Base-by-base conservation (phyloP, 2,797 vertebrate genomes). In the Tamandua tetradactyla region DNA sequence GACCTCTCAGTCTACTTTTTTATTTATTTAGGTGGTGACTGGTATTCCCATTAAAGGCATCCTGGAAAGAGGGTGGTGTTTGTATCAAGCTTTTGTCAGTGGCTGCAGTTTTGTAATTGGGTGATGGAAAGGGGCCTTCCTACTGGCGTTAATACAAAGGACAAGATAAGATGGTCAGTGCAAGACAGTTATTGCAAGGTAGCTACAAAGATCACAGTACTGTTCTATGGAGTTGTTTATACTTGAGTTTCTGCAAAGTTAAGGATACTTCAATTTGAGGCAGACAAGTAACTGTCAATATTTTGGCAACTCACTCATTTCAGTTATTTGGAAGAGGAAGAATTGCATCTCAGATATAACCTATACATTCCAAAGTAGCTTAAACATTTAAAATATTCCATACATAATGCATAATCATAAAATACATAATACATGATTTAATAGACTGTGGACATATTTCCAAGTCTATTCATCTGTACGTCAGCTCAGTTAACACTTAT, bases 231-330 rank as follows among this genome's bases (percentile, higher is more conserved):
- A 44, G 12, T 66, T 74, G 32, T 68, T 64, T 52, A 42, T 30
- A 23, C 27, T 32, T 40, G 44, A 47, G 59, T 87, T 96, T 66
- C 42, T 92, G 7, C 47, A 66, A 44, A 88, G 55, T 20, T 44
- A 80, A 20, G 55, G 18, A 68, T 76, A 72, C 12, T 20, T 93
- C 52, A 15, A 7, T 59, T 62, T 52, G 59, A 92, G 4, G 62
- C 91, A 66, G 23, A 81, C 37, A 52, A 20, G n/a, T 74, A 84
- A 82, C 90, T 85, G 78, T 92, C 62, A 69, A 1, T 40, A 52
- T 95, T 87, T 83, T 88, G 10, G 37, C 93, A 91, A 91, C 87
- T 30, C 7, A 30, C 10, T 62, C 57, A n/a, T 81, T 69, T 27
- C 22, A 37, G 6, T 27, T 87, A 32, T 71, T 14, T 8, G 49